These are phyloP conservation scores for Sesia bembeciformis DNA, from an alignment of 2,888 invertebrate species.

Conservation along the genomic window DNA sequence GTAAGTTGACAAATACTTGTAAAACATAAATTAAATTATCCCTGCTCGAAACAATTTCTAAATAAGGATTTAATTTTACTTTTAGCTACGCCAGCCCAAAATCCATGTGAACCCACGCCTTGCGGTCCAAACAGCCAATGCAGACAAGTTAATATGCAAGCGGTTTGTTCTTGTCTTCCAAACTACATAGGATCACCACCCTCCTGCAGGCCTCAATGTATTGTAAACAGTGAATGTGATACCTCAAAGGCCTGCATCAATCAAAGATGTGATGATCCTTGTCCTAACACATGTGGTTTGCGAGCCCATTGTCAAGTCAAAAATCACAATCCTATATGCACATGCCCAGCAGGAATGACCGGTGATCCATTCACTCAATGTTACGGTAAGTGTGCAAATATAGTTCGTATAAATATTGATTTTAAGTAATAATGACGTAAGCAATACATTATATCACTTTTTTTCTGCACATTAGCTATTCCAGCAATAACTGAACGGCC, in stretches of 20 bases:
- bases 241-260: conserved; percentile 87
- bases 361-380: conserved; percentile 91
- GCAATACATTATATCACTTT: not conserved
- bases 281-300: conserved; percentile 90
- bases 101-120: conserved; percentile 88
- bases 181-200: conserved; percentile 87
- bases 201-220: conserved; percentile 87
- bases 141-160: conserved; percentile 83
- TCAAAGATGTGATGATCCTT: conserved; percentile 90
- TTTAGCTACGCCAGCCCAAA: conserved; percentile 63
- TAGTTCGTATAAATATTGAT: not conserved
- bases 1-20: conserved; percentile 25
- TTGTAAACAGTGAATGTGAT: conserved; percentile 90
- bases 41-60: not conserved
- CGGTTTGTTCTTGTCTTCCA: conserved; percentile 88
- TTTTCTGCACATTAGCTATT: conserved; percentile 31
- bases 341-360: conserved; percentile 87
- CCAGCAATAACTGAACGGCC: conserved; percentile 75
- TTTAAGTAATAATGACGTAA: not conserved
- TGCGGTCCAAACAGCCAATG: conserved; percentile 93
- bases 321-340: conserved; percentile 91
- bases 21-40: too few species aligned
- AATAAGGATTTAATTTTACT: not conserved
- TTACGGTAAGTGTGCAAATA: conserved; percentile 73
- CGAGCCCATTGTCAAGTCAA: conserved; percentile 87